Percentiles rank a stretch among this genome's conserved stretches.
Evolutionary conservation across 2,797 vertebrate species (phyloP).

Genomic region (Brotogeris chrysoptera): DNA sequence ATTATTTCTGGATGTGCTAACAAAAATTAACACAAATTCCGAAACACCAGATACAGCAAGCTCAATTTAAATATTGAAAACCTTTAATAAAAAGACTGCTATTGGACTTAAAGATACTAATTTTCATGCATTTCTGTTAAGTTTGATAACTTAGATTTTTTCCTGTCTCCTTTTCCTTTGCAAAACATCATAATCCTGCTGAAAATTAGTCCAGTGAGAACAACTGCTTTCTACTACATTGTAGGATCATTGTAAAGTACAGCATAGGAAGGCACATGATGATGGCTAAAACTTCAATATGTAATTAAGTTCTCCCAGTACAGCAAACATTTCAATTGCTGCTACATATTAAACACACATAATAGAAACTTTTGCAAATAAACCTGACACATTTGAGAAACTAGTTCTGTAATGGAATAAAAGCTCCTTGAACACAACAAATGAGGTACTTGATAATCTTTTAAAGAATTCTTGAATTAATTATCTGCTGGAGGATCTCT

Average conservation of each 20-base stretch:
- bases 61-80: neutral
- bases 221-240: neutral
- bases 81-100: neutral
- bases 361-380: neutral
- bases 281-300: neutral
- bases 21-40: neutral
- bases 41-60: neutral
- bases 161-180: neutral
- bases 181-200: neutral
- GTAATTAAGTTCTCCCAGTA: neutral
- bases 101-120: neutral
- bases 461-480: neutral
- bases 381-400: neutral
- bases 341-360: neutral
- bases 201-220: neutral
- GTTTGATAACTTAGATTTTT: neutral
- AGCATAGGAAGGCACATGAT: neutral
- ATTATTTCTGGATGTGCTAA: neutral
- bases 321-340: neutral
- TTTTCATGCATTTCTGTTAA: neutral
- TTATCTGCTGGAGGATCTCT: neutral
- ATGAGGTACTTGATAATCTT: neutral
- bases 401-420: neutral
- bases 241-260: neutral
- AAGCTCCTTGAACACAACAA: neutral